Conservation (phyloP, 2,888 invertebrate species). For the Mythimna vitellina region DNA sequence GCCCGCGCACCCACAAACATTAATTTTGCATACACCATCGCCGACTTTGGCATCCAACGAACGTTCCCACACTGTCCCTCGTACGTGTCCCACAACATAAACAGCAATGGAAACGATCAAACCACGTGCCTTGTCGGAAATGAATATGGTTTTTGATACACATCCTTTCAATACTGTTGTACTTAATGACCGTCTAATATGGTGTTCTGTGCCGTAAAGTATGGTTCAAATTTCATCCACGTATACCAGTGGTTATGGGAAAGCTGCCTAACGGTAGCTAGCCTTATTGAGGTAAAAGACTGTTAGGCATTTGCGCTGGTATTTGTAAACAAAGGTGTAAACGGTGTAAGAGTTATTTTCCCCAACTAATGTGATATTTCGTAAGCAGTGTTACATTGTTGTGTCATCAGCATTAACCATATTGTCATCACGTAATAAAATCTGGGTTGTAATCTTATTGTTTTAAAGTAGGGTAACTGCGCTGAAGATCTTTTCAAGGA, state of each 20-base stretch:
- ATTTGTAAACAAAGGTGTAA: conserved; percentile 81
- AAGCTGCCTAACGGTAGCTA: conserved; percentile 81
- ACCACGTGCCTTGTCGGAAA: conserved; percentile 70
- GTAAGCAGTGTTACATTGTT: conserved; percentile 65
- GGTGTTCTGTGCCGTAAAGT: conserved; percentile 69
- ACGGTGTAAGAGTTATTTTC: conserved; percentile 58
- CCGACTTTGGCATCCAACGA: conserved; percentile 71
- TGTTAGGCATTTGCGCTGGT: conserved; percentile 61
- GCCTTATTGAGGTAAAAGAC: conserved; percentile 66
- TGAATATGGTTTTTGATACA: conserved; percentile 81
- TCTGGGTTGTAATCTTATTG: conserved; percentile 64
- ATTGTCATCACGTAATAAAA: conserved; percentile 61
- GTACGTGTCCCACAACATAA: conserved; percentile 54
- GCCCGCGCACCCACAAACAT: conserved; percentile 68
- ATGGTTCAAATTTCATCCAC: conserved; percentile 81
- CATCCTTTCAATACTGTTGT: conserved; percentile 82
- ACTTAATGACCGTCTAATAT: conserved; percentile 79
- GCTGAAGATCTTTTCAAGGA: conserved; percentile 54
- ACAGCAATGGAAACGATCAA: conserved; percentile 59
- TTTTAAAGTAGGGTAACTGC: conserved; percentile 59
- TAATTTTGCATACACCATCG: conserved; percentile 71
- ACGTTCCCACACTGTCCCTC: conserved; percentile 59
- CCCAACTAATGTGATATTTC: conserved; percentile 52
- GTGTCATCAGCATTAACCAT: conserved; percentile 65
- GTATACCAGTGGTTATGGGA: conserved; percentile 75